Evolutionary conservation across 2,113 vertebrate species (phyloP), one percentile per base, ranked within the genome.

Genomic region (Xenus cinereus): DNA sequence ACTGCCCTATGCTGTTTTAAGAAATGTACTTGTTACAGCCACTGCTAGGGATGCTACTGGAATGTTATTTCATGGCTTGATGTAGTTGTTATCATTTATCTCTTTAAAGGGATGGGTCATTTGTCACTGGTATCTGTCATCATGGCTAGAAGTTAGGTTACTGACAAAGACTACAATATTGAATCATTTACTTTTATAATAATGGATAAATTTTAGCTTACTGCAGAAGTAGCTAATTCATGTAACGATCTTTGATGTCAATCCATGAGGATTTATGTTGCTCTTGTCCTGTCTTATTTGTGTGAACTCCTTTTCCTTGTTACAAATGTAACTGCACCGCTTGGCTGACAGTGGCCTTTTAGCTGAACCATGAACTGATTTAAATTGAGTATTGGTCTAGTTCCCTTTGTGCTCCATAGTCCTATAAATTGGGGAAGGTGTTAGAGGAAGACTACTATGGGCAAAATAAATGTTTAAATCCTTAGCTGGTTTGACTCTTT

Each of bases 321-420:
- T 74, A 87, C 35, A 54, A 84, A 26, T 60, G 74, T 63, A 72
- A 86, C 60, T 57, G 43, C 48, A 51, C 3, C 33, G 2, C 28
- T 35, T 86, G n/a, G 21, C 71, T 75, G 68, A 93, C 30, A 77
- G 62, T 69, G 73, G n/a, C 76, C 59, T 95, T 96, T 97, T 82
- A 86, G 85, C 56, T 94, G 71, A 91, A 95, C 64, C 4, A 2
- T 75, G 53, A 74, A 76, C 21, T 93, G 90, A 92, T 92, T 95
- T 82, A 89, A 95, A 87, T 23, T 48, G 91, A 41, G 50, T 79
- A 28, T 87, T 88, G 23, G 63, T 43, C 28, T 39, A 28, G 12
- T 9, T 74, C 60, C 23, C 78, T 69, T 77, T 87, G 57, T 83
- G 26, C n/a, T 91, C 60, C 7, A 0, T 63, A 74, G 37, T 10